Conservation (phyloP, 2,113 vertebrate species). For the Empidonax alnorum region DNA sequence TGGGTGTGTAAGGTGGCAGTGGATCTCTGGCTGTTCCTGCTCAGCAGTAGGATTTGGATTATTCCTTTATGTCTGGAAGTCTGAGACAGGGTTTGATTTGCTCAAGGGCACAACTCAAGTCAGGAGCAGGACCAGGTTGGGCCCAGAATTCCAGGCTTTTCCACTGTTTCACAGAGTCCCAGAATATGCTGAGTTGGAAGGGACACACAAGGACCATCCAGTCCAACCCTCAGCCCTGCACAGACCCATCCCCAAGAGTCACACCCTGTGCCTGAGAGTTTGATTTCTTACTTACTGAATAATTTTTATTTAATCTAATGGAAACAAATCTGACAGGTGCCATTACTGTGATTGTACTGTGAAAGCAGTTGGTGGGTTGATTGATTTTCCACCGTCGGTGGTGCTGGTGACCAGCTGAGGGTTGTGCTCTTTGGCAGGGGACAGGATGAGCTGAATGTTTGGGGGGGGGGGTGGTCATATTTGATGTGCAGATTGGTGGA, state of each 20-base stretch:
- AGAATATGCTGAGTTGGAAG: background rate
- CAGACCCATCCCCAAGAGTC: background rate
- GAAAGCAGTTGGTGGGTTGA: background rate
- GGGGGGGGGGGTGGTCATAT: rapidly evolving
- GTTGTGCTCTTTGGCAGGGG: background rate
- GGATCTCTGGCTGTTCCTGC: background rate
- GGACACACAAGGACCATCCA: background rate
- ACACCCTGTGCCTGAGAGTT: background rate
- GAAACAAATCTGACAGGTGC: background rate
- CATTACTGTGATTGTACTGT: background rate
- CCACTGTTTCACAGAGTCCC: background rate
- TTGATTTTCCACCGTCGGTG: background rate
- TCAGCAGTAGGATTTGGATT: background rate
- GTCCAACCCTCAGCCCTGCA: background rate
- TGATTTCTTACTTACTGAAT: background rate
- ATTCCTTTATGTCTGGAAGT: background rate
- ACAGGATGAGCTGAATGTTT: background rate
- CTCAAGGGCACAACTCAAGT: background rate
- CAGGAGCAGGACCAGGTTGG: background rate
- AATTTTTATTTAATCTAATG: background rate
- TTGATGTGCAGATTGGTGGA: background rate
- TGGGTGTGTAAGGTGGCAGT: background rate
- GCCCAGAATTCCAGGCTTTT: background rate
- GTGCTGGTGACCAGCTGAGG: background rate
- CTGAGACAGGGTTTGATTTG: background rate